Conservation (phyloP, 1,140 invertebrate genomes). For the Sminthurinus signatus region DNA sequence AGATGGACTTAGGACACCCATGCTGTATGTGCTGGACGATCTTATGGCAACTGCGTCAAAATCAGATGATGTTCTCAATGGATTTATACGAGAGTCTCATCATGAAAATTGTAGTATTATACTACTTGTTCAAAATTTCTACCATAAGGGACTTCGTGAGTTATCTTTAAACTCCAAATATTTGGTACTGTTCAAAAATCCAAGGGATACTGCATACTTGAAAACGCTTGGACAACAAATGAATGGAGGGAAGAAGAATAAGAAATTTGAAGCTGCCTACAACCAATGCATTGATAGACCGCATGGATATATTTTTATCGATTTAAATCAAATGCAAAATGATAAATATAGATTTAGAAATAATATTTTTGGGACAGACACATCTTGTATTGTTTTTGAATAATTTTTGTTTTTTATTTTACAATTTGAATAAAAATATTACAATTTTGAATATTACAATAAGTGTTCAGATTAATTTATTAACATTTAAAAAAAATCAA, state of each 20-base stretch:
- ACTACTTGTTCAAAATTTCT: constrained; percentile 15
- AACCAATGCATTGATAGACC: constrained; percentile 11
- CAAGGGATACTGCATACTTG: constrained; percentile 3
- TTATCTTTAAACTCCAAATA: constrained; percentile 12
- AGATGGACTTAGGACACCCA: not conserved
- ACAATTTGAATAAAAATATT: too few relatives aligned
- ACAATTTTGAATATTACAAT: too few relatives aligned
- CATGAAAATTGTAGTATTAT: not conserved
- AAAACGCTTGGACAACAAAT: constrained; percentile 10
- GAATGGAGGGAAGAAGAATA: constrained; percentile 14
- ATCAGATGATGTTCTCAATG: not conserved
- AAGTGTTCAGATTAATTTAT: too few relatives aligned
- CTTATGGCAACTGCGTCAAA: not conserved
- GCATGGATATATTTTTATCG: constrained; percentile 15
- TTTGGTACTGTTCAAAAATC: constrained; percentile 11
- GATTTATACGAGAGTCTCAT: not conserved
- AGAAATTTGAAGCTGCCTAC: not conserved
- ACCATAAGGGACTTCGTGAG: constrained; percentile 2
- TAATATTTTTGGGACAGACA: constrained; percentile 8
- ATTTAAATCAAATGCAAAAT: constrained; percentile 2
- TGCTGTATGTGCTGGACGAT: not conserved
- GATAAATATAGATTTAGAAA: constrained; percentile 11
- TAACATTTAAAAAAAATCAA: too few relatives aligned
- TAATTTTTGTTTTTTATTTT: not conserved
- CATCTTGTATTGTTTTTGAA: not conserved